Conservation (phyloP, 2,888 invertebrate genomes). For the Sisyra terminalis region DNA sequence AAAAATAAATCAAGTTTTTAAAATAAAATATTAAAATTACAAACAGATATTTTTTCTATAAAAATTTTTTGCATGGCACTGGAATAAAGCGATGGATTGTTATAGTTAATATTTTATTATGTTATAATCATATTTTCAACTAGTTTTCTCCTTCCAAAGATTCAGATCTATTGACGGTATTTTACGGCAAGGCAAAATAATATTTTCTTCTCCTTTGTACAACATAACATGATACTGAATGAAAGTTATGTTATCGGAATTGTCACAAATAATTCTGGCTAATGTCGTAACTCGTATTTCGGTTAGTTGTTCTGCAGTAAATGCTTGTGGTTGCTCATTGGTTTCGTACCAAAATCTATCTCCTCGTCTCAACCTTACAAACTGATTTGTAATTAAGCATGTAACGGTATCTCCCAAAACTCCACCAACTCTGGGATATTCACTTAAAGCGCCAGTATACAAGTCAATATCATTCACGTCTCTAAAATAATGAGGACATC, state of each 20-base stretch:
- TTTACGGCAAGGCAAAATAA: neutral
- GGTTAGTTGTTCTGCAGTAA: conserved; percentile 56
- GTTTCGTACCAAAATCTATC: conserved; percentile 87
- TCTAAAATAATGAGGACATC: conserved; percentile 21
- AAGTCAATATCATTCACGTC: conserved; percentile 72
- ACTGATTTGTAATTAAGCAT: conserved; percentile 76
- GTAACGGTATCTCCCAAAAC: conserved; percentile 73
- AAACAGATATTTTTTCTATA: too few relatives aligned
- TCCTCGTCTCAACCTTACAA: conserved; percentile 58
- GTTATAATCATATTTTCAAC: too few relatives aligned
- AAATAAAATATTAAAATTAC: too few relatives aligned
- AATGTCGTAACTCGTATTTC: conserved; percentile 65
- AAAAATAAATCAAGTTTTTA: too few relatives aligned
- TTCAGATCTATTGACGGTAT: neutral
- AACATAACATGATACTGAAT: conserved; percentile 54
- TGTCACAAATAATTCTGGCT: conserved; percentile 60
- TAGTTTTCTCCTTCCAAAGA: conserved; percentile 2
- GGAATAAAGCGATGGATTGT: too few relatives aligned
- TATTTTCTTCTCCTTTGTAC: neutral
- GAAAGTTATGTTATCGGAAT: conserved; percentile 44
- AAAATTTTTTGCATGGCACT: too few relatives aligned
- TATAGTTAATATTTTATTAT: too few relatives aligned
- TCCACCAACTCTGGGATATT: conserved; percentile 49
- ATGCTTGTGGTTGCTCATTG: conserved; percentile 40
- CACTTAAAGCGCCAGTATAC: conserved; percentile 76